These are phyloP conservation scores for Pelobates cultripes DNA, from an alignment of 2,797 vertebrate genomes.

Conservation along the genomic window DNA sequence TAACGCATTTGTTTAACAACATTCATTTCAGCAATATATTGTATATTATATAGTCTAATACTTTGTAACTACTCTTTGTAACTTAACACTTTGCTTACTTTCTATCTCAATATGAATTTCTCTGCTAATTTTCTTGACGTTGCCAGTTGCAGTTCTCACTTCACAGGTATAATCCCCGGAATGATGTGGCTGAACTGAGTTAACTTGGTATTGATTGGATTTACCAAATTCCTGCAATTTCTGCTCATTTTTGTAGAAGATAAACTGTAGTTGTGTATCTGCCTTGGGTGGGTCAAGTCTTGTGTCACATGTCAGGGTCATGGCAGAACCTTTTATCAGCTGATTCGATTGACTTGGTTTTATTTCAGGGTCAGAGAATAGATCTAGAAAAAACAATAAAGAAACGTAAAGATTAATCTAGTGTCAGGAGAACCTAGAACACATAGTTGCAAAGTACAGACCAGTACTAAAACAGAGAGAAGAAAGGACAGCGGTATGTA, in stretches of 20 bases:
- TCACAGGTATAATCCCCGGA: slow-evolving; percentile 22
- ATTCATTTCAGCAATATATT: no score
- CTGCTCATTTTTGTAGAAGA: slow-evolving; percentile 9
- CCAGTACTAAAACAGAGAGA: no score
- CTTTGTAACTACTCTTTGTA: no score
- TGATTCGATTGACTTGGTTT: neutral
- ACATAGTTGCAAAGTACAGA: no score
- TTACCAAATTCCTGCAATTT: neutral
- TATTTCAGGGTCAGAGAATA: slow-evolving; percentile 8
- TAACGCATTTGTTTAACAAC: no score
- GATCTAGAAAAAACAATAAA: slow-evolving; percentile 8
- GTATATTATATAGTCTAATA: no score
- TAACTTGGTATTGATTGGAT: neutral
- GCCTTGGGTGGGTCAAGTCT: neutral
- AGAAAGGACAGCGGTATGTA: no score
- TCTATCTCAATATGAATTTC: neutral
- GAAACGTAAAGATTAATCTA: neutral
- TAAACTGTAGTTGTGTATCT: neutral
- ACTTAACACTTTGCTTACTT: neutral
- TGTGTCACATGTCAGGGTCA: slow-evolving; percentile 22
- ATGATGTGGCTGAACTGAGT: neutral
- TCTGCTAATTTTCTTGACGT: neutral
- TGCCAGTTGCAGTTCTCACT: slow-evolving; percentile 1
- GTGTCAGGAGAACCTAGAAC: no score
- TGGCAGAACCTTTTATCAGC: neutral